Evolutionary conservation across 2,113 vertebrate genomes (phyloP).

Genomic region (Corynorhinus townsendii): DNA sequence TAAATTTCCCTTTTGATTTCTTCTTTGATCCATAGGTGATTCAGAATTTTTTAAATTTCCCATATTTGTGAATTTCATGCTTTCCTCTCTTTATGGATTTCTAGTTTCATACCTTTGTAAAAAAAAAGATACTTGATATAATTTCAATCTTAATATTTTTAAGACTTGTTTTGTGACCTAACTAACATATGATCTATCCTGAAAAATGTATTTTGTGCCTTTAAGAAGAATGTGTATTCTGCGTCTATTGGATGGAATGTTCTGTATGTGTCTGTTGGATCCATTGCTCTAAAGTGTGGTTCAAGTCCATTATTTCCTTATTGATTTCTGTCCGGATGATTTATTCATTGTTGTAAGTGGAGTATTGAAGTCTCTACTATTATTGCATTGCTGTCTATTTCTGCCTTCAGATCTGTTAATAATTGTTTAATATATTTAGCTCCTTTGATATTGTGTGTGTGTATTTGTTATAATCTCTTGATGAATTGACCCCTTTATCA

Average conservation of each 20-base stretch:
- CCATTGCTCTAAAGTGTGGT: neutral
- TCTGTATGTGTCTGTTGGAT: neutral
- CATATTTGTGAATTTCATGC: neutral
- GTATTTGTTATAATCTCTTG: neutral
- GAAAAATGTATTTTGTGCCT: neutral
- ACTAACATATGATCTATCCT: neutral
- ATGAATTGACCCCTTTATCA: neutral
- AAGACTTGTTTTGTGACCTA: neutral
- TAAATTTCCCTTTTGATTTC: neutral
- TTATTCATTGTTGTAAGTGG: neutral
- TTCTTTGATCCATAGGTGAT: neutral
- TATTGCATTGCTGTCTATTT: neutral
- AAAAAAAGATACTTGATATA: neutral
- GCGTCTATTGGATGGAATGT: neutral
- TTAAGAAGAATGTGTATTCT: neutral
- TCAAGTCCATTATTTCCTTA: neutral
- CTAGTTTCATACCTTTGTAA: neutral
- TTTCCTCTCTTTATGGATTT: neutral
- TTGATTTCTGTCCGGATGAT: neutral
- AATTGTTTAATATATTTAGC: constrained; percentile 9
- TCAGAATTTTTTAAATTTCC: neutral
- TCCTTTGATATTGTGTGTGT: neutral
- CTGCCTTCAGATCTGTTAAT: neutral
- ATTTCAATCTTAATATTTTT: neutral
- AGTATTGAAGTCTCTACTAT: neutral